Evolutionary conservation across 2,113 vertebrate genomes (phyloP), one percentile per base, ranked within the genome.

Genomic region (Smithornis capensis): DNA sequence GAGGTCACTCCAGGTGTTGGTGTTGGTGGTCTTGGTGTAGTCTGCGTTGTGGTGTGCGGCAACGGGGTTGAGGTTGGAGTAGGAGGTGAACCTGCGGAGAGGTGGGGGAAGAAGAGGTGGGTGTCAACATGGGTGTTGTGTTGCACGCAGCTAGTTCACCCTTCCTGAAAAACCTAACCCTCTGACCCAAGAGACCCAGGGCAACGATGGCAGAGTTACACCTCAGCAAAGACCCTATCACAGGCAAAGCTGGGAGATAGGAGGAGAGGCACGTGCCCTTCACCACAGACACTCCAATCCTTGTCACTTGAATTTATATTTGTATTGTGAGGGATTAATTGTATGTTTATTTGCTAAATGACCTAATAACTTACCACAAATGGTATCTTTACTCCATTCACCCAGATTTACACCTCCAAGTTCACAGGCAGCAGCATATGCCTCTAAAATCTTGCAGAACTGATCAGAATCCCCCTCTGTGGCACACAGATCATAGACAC

Each of bases 401-500:
- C 97, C 92, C 37, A 98, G 17, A 37, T 70, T 67, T 78, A 98
- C 89, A 35, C 98, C 98, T 80, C 92, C 98, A 65, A 96, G 91
- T 49, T 95, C 89, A 95, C 98, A 99, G 65, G 98, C 94, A 65
- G 92, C 93, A 63, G 96, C 94, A 4, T 98, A 98, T 21, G 85
- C 65, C 60, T 98, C 92, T 44, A 98, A 86, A 49, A 87, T 83
- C 60, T 98, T 60, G 81, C 98, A 99, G 12, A 98, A 96, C n/a
- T 96, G 96, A 1, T 55, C 82, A 15, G 78, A 95, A 87, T 98
- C 96, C 24, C 93, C 95, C 4, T 86, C 87, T 47, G 94, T 96
- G 65, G 94, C 92, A 89, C 98, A 99, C 89, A 98, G 97, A 69
- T 95, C 84, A 22, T 95, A 95, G 75, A 99, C 87, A 77, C 98